These are phyloP conservation scores for Blennius ocellaris DNA, from an alignment of 2,113 vertebrate genomes.

Conservation along the genomic window DNA sequence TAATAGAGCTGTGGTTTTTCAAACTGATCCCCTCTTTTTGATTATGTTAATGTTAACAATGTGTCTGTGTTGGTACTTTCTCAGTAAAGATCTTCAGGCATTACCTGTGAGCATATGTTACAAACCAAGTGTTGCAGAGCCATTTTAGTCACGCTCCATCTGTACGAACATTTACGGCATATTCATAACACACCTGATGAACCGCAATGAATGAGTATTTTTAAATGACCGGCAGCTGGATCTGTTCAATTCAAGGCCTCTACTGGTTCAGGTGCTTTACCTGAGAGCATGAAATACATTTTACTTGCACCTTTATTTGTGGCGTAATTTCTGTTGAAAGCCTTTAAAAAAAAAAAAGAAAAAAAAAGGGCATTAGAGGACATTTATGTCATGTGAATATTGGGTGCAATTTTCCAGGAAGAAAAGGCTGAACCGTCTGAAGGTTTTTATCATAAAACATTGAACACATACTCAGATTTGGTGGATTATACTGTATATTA, in stretches of 20 bases:
- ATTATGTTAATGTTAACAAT: neutral
- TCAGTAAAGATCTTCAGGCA: neutral
- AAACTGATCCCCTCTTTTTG: neutral
- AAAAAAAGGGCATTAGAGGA: neutral
- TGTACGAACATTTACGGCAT: neutral
- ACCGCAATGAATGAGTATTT: constrained; percentile 2
- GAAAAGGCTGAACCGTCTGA: neutral
- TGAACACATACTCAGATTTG: too few species aligned
- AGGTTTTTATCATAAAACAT: neutral
- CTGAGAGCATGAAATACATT: neutral
- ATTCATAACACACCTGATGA: neutral
- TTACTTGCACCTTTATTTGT: neutral
- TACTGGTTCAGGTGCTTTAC: neutral
- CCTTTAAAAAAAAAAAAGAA: too few species aligned
- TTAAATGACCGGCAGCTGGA: neutral
- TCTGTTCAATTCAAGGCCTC: neutral
- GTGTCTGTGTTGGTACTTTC: neutral
- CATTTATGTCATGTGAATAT: neutral
- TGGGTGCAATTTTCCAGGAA: neutral
- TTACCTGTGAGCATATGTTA: constrained; percentile 2
- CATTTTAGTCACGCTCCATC: neutral
- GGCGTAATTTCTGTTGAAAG: neutral
- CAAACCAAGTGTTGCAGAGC: neutral
- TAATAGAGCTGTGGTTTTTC: neutral
- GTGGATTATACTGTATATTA: too few species aligned